Base-by-base conservation (phyloP, 2,113 vertebrate genomes). In the Saccopteryx bilineata region DNA sequence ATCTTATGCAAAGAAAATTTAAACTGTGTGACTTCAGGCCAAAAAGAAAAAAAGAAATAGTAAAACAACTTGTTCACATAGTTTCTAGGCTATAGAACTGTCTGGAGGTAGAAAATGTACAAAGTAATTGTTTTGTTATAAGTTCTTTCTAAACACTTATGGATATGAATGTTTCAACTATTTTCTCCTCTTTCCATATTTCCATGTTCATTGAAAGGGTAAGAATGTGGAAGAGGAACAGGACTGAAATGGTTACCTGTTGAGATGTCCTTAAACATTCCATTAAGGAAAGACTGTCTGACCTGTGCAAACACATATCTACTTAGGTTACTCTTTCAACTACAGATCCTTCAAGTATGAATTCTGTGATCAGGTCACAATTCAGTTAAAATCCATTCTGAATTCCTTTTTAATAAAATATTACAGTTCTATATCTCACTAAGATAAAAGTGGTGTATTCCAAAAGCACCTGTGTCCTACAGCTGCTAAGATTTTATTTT, bases 371-470 rank as follows among this genome's bases (percentile, higher is more conserved):
- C 52, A 78, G 26, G 75, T 79, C 68, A 96, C 58, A 75, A 60
- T 90, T 93, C 66, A 80, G 50, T 61, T 86, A 60, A 88, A n/a
- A 95, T 91, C 12, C 14, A 96, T 75, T 60, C 24, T 80, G 46
- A 93, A 88, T 75, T 83, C 9, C 0, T 6, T 89, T 95, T 95
- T 75, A 83, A 56, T 80, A 91, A 95, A 91, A 91, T 12, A 93
- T 93, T 84, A 58, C 2, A 61, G 39, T 39, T 39, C 39, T 39
- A 39, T 7, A 91, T 96, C 83, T 81, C 26, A 79, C 6, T 54
- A 61, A 50, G 19, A 90, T 81, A 87, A 83, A 93, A 95, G 65
- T 69, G 23, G 15, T 86, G 18, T 82, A 63, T 90, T 96, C 52
- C 58, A 26, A 93, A 82, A 81, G n/a, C 4, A 18, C 1, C 3